phyloP scores from a whole-genome alignment of 2,888 invertebrate genomes.

The Polymixis lichenea region DNA sequence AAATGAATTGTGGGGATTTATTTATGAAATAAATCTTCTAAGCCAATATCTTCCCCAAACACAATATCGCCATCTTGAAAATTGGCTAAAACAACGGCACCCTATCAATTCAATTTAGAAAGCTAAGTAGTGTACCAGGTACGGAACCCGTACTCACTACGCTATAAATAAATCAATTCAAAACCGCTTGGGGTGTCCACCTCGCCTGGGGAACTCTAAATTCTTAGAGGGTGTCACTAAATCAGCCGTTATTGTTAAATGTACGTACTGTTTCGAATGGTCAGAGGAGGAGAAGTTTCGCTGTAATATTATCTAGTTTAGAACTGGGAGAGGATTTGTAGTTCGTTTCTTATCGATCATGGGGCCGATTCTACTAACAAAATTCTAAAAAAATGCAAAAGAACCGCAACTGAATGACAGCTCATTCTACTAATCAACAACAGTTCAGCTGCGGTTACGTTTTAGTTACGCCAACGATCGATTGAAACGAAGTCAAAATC shows the following conservation, averaged over 20 bases:
- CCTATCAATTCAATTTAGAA: conserved; percentile 73
- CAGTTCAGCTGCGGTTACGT: too few relatives aligned
- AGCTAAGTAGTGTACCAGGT: conserved; percentile 78
- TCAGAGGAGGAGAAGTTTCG: conserved; percentile 53
- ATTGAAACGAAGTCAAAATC: too few relatives aligned
- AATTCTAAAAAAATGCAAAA: too few relatives aligned
- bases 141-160: conserved; percentile 74
- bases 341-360: not conserved
- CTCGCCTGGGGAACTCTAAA: conserved; percentile 85
- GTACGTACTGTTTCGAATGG: conserved; percentile 57
- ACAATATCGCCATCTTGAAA: conserved; percentile 24
- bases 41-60: conserved; percentile 5
- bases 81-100: conserved; percentile 38
- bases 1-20: not conserved
- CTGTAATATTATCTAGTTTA: conserved; percentile 42
- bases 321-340: conserved; percentile 13
- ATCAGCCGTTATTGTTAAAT: conserved; percentile 85
- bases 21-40: not conserved
- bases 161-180: conserved; percentile 86
- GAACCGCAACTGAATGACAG: too few relatives aligned
- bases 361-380: too few relatives aligned
- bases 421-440: too few relatives aligned
- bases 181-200: conserved; percentile 85
- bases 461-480: too few relatives aligned
- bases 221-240: conserved; percentile 82